Percentiles rank a stretch among this genome's conserved stretches.
phyloP scores from a whole-genome alignment of 1,140 invertebrate species.

The Pissodes strobi region DNA sequence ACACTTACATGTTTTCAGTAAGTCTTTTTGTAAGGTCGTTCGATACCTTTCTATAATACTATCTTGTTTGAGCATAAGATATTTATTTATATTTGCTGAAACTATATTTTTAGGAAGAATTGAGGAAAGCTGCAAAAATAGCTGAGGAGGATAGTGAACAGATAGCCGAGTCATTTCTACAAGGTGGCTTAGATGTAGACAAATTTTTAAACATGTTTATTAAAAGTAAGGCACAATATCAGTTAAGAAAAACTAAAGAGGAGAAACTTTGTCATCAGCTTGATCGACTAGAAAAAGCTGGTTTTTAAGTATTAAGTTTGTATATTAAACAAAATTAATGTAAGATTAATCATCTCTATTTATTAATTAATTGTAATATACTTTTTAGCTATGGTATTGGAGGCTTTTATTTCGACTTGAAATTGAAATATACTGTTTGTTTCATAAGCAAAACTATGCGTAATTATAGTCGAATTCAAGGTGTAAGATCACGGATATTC shows the following conservation, averaged over 20 bases:
- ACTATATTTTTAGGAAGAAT: constrained; percentile 58
- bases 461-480: too few species aligned
- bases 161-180: constrained; percentile 75
- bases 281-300: constrained; percentile 67
- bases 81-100: too few species aligned
- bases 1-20: constrained; percentile 65
- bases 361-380: too few species aligned
- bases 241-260: constrained; percentile 74
- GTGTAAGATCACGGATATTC: too few species aligned
- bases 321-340: too few species aligned
- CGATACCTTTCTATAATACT: constrained; percentile 22
- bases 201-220: constrained; percentile 73
- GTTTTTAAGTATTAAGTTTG: constrained; percentile 57
- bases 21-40: constrained; percentile 33
- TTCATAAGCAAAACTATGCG: too few species aligned
- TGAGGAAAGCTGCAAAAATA: constrained; percentile 65
- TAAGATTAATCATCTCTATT: too few species aligned
- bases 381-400: too few species aligned
- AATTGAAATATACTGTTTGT: too few species aligned
- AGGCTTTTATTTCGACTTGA: too few species aligned
- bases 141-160: constrained; percentile 75
- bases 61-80: too few species aligned
- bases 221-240: constrained; percentile 69
- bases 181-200: constrained; percentile 74
- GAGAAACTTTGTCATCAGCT: constrained; percentile 76